Base-by-base conservation (phyloP, 2,113 vertebrate genomes). In the Catharus minimus region DNA sequence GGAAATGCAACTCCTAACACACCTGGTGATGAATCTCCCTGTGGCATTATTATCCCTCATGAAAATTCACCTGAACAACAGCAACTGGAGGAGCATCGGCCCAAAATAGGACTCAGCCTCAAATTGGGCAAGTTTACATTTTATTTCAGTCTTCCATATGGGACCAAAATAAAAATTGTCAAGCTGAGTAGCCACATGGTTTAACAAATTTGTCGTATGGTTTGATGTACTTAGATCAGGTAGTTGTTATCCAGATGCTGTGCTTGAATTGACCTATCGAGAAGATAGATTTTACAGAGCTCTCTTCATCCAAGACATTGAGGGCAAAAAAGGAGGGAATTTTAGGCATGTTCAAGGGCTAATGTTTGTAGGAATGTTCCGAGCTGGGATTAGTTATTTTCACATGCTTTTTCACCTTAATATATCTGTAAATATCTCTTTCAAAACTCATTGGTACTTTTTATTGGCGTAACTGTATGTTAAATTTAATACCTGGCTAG, bases 11-110 rank as follows among this genome's bases (percentile, higher is more conserved):
- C 99, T 17, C 99, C 99, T 56, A 98, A 99, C 96, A 98, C 99
- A 9, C 99, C 99, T 12, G 98, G 98, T 44, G 98, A 99, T 32
- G 99, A 99, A 88, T 99, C 99, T 67, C 99, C 99, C 14, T 99
- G 99, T 86, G 99, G 99, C 82, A 99, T 99, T 96, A 99, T 99
- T 95, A 99, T 99, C 91, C 99, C 99, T 64, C 99, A 99, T 24
- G 99, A 99, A 97, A 99, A 99, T 95, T 99, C 99, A 3, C 99
- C 98, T 4, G 99, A 99, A 68, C 98, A 98, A 23, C 98, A 98
- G 52, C 99, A 99, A 3, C 98, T 98, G 6, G 99, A 99, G 62
- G 99, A 99, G 41, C 97, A 99, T 96, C 97, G 99, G 76, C 99
- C 99, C 36, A 99, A 99, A 98, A 99, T 99, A 93, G 99, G 99